Evolutionary conservation across 2,113 vertebrate species (phyloP), one percentile per base, ranked within the genome.

Genomic region (Entomyzon cyanotis): DNA sequence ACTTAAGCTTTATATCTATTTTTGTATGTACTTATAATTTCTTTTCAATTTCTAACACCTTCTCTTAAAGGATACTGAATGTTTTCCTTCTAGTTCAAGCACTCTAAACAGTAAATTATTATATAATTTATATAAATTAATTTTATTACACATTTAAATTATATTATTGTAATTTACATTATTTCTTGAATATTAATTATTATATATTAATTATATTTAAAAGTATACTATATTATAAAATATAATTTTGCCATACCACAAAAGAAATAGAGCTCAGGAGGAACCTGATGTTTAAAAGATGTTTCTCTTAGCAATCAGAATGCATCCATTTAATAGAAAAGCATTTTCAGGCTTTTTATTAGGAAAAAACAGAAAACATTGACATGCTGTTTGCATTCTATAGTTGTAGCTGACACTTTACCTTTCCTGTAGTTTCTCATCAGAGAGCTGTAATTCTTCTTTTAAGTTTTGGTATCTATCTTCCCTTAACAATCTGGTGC

Each of bases 391-490:
- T 81, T 73, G 44, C 31, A 64, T 74, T 65, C 21, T 30, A 24
- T 10, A 82, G 15, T 70, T 0, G 0, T 4, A 35, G 22, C 7
- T 9, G 25, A 47, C 30, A 84, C 68, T 68, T 97, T 97, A 99
- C 99, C 99, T 99, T 92, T 98, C 93, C 68, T 98, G 97, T 17
- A 99, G 97, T 33, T 99, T 97, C 63, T 98, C 97, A 88, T 99
- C 99, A 33, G 97, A 98, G 20, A 99, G 74, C 31, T 99, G 97
- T 13, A 99, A 97, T 31, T 98, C 97, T 71, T 99, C 98, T 95
- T 99, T 99, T 31, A 99, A 91, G 12, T 94, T 96, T 93, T 98
- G 97, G 69, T 99, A 99, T 85, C 99, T 98, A 96, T 99, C 99
- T 97, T 98, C 98, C 93, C 99, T 98, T 86, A 99, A 97, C 77